phyloP scores from a whole-genome alignment of 2,113 vertebrate species.

The Potamarius usumacintae region DNA sequence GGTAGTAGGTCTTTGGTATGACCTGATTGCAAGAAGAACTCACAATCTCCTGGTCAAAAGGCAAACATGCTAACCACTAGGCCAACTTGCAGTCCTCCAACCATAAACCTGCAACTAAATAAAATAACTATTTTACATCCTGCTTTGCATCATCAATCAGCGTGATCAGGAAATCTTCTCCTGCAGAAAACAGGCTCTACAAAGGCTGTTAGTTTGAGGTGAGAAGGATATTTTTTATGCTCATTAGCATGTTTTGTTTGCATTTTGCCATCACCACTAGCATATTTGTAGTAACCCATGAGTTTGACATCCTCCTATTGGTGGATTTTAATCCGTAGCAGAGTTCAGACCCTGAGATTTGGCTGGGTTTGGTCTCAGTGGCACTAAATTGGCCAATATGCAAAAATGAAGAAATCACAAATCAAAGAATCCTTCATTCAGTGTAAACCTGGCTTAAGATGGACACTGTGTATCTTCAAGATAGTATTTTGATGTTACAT shows the following conservation, averaged over 20 bases:
- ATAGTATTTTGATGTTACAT: not conserved
- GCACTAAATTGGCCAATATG: not conserved
- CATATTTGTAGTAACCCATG: too few species aligned
- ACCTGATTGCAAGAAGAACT: too few species aligned
- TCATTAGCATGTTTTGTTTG: not conserved
- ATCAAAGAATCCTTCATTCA: not conserved
- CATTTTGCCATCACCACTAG: not conserved
- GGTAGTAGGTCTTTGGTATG: too few species aligned
- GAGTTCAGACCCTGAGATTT: not conserved
- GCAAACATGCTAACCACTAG: too few species aligned
- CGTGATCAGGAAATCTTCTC: not conserved
- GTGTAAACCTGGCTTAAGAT: not conserved
- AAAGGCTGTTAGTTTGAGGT: too few species aligned
- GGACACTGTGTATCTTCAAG: not conserved
- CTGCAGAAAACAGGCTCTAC: not conserved
- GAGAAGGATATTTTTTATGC: not conserved
- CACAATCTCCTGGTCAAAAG: too few species aligned
- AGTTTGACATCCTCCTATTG: not conserved
- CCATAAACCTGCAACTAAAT: not conserved
- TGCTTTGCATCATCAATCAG: not conserved
- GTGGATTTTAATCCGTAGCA: not conserved
- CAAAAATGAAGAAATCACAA: not conserved
- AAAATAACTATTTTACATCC: not conserved
- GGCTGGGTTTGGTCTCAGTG: not conserved
- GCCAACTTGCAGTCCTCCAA: not conserved